Conservation (phyloP, 2,113 vertebrate genomes). For the Pollachius pollachius region DNA sequence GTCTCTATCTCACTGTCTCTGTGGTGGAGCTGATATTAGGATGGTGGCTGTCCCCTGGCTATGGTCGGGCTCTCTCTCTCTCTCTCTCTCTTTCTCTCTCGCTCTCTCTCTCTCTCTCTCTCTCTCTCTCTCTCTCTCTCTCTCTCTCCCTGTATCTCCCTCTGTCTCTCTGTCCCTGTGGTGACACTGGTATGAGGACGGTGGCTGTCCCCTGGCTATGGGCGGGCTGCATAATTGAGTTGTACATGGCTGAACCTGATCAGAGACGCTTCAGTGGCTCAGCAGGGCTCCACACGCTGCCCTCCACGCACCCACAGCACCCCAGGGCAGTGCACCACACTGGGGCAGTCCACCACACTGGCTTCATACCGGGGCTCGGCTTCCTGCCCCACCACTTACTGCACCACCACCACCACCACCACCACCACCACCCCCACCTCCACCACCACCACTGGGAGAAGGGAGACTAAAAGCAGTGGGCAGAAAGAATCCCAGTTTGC, state of each 20-base stretch:
- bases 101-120: no score
- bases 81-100: no score
- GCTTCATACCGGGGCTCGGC: slow-evolving; percentile 48
- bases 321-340: slow-evolving; percentile 50
- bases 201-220: slow-evolving; percentile 69
- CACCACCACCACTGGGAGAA: slow-evolving; percentile 42
- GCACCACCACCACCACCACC: slow-evolving; percentile 33
- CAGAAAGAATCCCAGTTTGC: slow-evolving; percentile 64
- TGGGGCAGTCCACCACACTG: slow-evolving; percentile 45
- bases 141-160: no score
- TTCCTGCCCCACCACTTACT: slow-evolving; percentile 16
- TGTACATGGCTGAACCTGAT: slow-evolving; percentile 76
- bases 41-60: no score
- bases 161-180: slow-evolving; percentile 31
- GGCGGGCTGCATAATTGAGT: slow-evolving; percentile 76
- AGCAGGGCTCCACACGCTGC: slow-evolving; percentile 66
- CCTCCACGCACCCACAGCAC: slow-evolving; percentile 58
- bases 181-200: slow-evolving; percentile 63
- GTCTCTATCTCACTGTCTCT: no score
- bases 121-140: no score
- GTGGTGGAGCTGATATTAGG: no score
- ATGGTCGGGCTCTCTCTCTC: no score
- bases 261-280: slow-evolving; percentile 75
- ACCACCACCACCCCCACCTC: slow-evolving; percentile 36
- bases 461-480: slow-evolving; percentile 27